Base-by-base conservation (phyloP, 2,888 invertebrate species). In the Rhorus exstirpatorius region DNA sequence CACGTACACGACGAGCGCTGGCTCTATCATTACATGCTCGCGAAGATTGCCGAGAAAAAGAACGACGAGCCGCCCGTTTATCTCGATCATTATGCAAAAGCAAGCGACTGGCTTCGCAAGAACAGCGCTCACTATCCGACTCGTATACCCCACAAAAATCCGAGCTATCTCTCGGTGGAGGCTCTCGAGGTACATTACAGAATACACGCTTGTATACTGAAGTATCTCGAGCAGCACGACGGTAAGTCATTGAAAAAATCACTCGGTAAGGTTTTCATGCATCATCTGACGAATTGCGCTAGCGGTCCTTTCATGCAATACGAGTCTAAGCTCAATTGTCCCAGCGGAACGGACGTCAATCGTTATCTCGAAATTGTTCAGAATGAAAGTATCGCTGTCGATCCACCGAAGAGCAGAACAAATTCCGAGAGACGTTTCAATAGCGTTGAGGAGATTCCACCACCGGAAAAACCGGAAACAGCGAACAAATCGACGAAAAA, bases 11-110 rank as follows among this genome's bases (percentile, higher is more conserved):
- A 98, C 90, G 98, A 99, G 90, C 95, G 96, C 77, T 99, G 99
- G 99, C 94, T 98, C 41, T 96, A 97, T 89, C 97, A 97, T 92
- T 99, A 98, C 90, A 98, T 99, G 97, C 94, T 99, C n/a, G 99
- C 98, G 0, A 99, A 99, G 95, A 96, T 98, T 70, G 95, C 97
- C 0, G 98, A 99, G 92, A 99, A 99, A 90, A 95, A 95, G 79
- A 96, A 96, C 85, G 95, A 96, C 84, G 95, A 96, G 76, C 96
- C 97, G 0, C 94, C 95, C 12, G 94, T 95, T 24, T 97, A 96
- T 93, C 93, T 98, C 58, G 95, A 96, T 85, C 96, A 97, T 93
- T 99, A 98, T 91, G 93, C 93, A 67, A 87, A 96, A 95, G 97
- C 98, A 3, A 95, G 96, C 14, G 95, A 96, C 88, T 95, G 96